Evolutionary conservation across 2,797 vertebrate species (phyloP).

Genomic region (Hippocampus kuda): DNA sequence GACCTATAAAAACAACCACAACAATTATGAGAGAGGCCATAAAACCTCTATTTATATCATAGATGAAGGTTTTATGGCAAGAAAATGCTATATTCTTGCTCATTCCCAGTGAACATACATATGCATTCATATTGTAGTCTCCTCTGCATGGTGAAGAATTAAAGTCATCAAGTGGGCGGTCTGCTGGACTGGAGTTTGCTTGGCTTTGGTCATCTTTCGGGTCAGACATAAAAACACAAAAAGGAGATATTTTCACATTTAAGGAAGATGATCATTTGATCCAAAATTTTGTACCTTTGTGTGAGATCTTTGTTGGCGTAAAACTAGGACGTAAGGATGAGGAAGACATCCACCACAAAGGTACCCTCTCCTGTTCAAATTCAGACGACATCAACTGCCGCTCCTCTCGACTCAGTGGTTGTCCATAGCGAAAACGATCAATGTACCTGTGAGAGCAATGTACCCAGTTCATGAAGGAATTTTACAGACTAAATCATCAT

Average conservation of each 20-base stretch:
- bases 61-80: not conserved
- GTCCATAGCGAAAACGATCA: constrained; percentile 75
- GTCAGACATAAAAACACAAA: constrained; percentile 11
- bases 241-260: not conserved
- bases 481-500: not conserved
- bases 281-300: constrained; percentile 24
- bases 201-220: constrained; percentile 20
- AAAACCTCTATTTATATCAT: too few relatives aligned
- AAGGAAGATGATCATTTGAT: not conserved
- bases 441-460: constrained; percentile 65
- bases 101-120: constrained; percentile 8
- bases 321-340: constrained; percentile 48
- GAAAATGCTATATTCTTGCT: not conserved
- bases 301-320: constrained; percentile 38
- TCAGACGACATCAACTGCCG: constrained; percentile 45
- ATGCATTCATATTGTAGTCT: constrained; percentile 40
- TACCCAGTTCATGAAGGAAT: too few relatives aligned
- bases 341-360: constrained; percentile 76
- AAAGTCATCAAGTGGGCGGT: constrained; percentile 14
- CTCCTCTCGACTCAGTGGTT: constrained; percentile 72
- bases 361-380: constrained; percentile 29
- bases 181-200: constrained; percentile 21
- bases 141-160: constrained; percentile 40
- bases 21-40: not conserved
- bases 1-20: not conserved